Conservation (phyloP, 1,140 invertebrate genomes). For the Galleria mellonella region DNA sequence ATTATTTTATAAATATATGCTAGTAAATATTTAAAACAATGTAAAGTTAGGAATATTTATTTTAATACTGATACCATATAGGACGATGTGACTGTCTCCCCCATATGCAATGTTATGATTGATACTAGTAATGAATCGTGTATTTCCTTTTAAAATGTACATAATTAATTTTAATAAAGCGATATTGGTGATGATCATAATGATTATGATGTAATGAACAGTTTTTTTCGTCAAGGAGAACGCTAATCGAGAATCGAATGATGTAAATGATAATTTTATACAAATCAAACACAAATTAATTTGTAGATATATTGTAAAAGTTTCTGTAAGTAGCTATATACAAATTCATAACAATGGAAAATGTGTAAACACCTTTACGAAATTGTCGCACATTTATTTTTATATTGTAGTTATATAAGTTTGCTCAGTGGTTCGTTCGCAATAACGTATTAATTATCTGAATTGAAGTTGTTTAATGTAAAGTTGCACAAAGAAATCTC, state of each 20-base stretch:
- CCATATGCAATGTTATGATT: constrained; percentile 14
- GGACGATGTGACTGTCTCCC: constrained; percentile 6
- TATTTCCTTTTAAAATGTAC: constrained; percentile 15
- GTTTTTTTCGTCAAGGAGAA: constrained; percentile 12
- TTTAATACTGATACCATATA: constrained; percentile 19
- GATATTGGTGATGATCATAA: constrained; percentile 13
- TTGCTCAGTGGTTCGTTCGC: too few species aligned
- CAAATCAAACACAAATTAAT: constrained; percentile 10
- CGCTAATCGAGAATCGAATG: constrained; percentile 9
- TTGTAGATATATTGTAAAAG: constrained; percentile 10
- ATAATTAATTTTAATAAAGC: constrained; percentile 11
- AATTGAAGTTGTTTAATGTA: too few species aligned
- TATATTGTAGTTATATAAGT: constrained; percentile 1
- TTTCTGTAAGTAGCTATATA: constrained; percentile 9
- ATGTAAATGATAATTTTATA: constrained; percentile 9
- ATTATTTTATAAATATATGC: constrained; percentile 53
- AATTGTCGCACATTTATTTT: constrained; percentile 11
- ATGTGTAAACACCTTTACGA: constrained; percentile 4
- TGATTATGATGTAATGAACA: constrained; percentile 7
- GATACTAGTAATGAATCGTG: constrained; percentile 12
- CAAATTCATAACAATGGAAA: constrained; percentile 1
- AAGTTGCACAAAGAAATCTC: too few species aligned
- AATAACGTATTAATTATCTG: too few species aligned
- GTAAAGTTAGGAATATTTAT: constrained; percentile 36
- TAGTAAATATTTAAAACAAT: constrained; percentile 41